phyloP scores from a whole-genome alignment of 2,797 vertebrate species.

The Enteromius paludinosus region DNA sequence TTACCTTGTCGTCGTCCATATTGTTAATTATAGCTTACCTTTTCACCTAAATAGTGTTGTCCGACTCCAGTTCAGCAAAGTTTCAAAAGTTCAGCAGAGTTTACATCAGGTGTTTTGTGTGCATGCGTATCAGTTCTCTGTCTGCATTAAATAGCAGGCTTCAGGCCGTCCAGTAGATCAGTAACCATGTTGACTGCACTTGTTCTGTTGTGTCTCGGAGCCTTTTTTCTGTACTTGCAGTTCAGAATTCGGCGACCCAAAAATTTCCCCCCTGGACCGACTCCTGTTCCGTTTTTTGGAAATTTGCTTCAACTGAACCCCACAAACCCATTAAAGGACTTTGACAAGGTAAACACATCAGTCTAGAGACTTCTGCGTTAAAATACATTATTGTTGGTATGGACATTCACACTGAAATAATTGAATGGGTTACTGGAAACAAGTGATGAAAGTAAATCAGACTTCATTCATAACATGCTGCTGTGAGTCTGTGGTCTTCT shows the following conservation, averaged over 20 bases:
- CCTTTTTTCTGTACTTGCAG: conserved; percentile 13
- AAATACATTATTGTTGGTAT: neutral
- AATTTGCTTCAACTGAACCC: conserved; percentile 36
- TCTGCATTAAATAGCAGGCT: neutral
- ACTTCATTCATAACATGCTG: neutral
- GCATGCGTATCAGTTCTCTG: conserved; percentile 15
- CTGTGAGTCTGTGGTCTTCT: neutral
- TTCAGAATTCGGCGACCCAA: conserved; percentile 5
- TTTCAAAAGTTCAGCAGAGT: conserved; percentile 24
- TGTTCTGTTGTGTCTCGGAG: conserved; percentile 22
- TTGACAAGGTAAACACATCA: conserved; percentile 34
- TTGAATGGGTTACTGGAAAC: neutral
- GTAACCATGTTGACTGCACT: conserved; percentile 28
- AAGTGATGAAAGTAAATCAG: neutral
- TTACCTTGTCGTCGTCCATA: neutral
- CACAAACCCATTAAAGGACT: conserved; percentile 33
- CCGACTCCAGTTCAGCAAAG: neutral
- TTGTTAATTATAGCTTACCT: neutral
- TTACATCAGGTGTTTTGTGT: neutral
- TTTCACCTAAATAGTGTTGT: neutral
- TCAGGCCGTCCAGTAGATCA: neutral
- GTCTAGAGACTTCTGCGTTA: neutral
- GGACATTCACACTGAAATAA: too few relatives aligned
- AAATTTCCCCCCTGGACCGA: conserved; percentile 33
- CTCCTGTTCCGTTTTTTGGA: conserved; percentile 35